phyloP scores from a whole-genome alignment of 1,140 invertebrate genomes.

The Hypsibius dujardini region DNA sequence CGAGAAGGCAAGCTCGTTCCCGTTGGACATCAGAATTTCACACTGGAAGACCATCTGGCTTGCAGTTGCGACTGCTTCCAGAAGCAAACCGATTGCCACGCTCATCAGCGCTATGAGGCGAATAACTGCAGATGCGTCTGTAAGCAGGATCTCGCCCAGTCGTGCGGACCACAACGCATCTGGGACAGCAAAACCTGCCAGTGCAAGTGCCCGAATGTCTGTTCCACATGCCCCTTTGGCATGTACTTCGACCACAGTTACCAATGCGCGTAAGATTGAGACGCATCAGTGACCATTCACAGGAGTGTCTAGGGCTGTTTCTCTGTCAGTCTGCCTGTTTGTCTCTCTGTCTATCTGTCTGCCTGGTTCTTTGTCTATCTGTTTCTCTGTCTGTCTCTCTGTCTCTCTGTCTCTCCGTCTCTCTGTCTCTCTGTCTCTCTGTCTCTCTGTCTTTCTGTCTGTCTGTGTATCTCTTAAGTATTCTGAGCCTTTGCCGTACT shows the following conservation, averaged over 20 bases:
- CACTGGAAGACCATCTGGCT: not conserved
- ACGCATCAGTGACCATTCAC: no score
- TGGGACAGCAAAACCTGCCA: not conserved
- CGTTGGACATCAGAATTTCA: not conserved
- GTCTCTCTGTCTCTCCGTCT: no score
- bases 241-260: not conserved
- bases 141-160: not conserved
- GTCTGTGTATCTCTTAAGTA: no score
- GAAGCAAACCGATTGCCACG: not conserved
- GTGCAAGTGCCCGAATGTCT: conserved; percentile 3
- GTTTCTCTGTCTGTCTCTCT: no score
- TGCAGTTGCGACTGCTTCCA: not conserved
- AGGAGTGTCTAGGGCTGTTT: no score
- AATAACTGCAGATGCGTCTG: conserved; percentile 7
- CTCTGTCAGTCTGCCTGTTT: no score
- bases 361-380: no score
- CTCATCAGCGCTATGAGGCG: not conserved
- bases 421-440: no score
- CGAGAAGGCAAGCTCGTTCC: not conserved
- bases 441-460: no score
- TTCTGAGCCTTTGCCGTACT: no score
- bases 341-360: no score
- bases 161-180: not conserved
- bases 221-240: not conserved
- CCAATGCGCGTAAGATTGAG: no score